Conservation (phyloP, 2,888 invertebrate species). For the Amblyjoppa proteus region DNA sequence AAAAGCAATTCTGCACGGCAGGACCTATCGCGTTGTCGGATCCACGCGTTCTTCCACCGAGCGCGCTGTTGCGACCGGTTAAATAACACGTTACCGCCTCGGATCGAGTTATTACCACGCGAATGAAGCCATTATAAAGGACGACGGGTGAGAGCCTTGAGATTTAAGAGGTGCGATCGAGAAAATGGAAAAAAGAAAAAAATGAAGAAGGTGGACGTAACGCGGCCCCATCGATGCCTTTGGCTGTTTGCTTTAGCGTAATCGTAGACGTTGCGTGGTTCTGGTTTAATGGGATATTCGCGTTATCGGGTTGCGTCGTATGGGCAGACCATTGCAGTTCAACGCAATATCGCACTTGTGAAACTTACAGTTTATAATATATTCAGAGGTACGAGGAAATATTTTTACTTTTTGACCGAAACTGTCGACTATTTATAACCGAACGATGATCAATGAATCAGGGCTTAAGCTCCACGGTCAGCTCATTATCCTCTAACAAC, state of each 20-base stretch:
- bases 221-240: constrained; percentile 26
- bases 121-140: constrained; percentile 77
- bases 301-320: constrained; percentile 7
- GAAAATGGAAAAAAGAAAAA: constrained; percentile 36
- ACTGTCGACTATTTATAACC: no score
- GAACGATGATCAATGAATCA: neutral
- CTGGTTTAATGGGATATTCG: constrained; percentile 39
- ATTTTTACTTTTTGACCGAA: no score
- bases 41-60: constrained; percentile 51
- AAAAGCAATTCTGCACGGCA: constrained; percentile 70
- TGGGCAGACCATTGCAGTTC: constrained; percentile 15
- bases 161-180: constrained; percentile 67
- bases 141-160: constrained; percentile 55
- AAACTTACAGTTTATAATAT: neutral
- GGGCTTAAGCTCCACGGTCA: neutral
- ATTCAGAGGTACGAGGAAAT: neutral
- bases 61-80: constrained; percentile 66
- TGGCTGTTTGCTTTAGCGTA: constrained; percentile 71
- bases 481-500: neutral
- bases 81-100: constrained; percentile 78
- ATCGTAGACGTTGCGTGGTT: constrained; percentile 24
- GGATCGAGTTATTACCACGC: constrained; percentile 66
- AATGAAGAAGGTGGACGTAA: constrained; percentile 33
- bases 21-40: constrained; percentile 58
- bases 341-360: neutral